Base-by-base conservation (phyloP, 2,113 vertebrate species). In the Callorhinus ursinus region DNA sequence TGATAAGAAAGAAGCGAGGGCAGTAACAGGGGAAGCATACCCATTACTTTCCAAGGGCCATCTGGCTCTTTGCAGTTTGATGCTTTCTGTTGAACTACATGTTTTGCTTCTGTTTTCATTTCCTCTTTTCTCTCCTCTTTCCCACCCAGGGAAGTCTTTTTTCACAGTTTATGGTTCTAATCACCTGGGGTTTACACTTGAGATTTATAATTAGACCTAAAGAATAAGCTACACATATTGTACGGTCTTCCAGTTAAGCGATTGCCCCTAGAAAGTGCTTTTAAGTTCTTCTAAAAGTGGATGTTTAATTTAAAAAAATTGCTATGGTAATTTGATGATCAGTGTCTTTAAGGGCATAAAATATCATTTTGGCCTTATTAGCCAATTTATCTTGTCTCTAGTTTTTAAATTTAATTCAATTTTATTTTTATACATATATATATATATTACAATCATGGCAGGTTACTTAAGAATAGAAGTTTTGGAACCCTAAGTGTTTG, bases 151-250 rank as follows among this genome's bases (percentile, higher is more conserved):
- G 42, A 77, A 96, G 28, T 82, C 85, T 85, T 96, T 93, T 67
- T 39, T 96, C 24, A 71, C 55, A 86, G 42, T 95, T 97, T 83
- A 57, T 92, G 72, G 39, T 71, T 96, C 67, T 84, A 65, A 81
- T 96, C 81, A 90, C 59, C 51, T 96, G 79, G 49, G 19, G 21
- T 92, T 87, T 95, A 57, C 33, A 76, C 39, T 63, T 96, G 69
- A 31, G 53, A 76, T 95, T 97, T 96, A 42, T 49, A 97, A 36
- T 96, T 31, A 84, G 13, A 53, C 42, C 24, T 81, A 76, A 97
- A 90, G 31, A 88, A 77, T 92, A 81, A 92, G 21, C 51, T 84
- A 14, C 22, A 90, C 4, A 31, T 39, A 83, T 33, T 61, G 15
- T 65, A 53, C 2, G 88, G 1, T 96, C 22, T 82, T 90, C 49